A percentile compares a stretch with the other conserved stretches of the same genome.
Conservation (phyloP, 2,888 invertebrate genomes). For the Diploptera punctata region DNA sequence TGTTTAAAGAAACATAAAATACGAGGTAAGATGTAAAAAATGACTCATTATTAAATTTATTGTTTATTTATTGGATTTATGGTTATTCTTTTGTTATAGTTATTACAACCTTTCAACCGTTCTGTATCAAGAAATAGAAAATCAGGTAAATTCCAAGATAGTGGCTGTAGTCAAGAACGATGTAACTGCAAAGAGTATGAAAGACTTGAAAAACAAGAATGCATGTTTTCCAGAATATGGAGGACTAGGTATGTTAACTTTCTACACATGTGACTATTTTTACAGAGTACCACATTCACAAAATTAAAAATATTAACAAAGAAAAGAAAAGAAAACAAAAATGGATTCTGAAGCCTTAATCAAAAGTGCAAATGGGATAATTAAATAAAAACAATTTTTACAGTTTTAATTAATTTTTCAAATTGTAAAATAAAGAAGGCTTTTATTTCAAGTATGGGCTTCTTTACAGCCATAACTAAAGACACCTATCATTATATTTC, state of each 20-base stretch:
- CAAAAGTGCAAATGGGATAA: too few species aligned
- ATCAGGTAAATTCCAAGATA: constrained; percentile 58
- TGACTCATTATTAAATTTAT: not conserved
- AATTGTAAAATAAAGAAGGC: not conserved
- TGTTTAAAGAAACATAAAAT: too few species aligned
- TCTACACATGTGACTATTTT: too few species aligned
- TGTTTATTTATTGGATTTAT: not conserved
- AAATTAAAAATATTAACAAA: too few species aligned
- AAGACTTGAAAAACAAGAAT: constrained; percentile 62
- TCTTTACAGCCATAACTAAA: too few species aligned
- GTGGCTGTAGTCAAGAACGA: constrained; percentile 61
- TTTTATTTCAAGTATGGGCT: not conserved
- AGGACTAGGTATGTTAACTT: constrained; percentile 62
- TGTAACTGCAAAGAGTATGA: constrained; percentile 54
- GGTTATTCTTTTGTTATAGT: constrained; percentile 52
- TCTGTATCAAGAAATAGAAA: constrained; percentile 64
- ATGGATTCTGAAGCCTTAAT: too few species aligned
- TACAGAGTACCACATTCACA: too few species aligned
- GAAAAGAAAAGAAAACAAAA: too few species aligned
- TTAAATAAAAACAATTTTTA: too few species aligned
- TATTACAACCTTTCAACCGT: constrained; percentile 63
- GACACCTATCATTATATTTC: too few species aligned
- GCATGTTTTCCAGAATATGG: constrained; percentile 73
- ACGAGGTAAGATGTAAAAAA: not conserved
- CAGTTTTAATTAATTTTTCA: not conserved